These are phyloP conservation scores for Mythimna albipuncta DNA, from an alignment of 2,888 invertebrate species.

Conservation along the genomic window DNA sequence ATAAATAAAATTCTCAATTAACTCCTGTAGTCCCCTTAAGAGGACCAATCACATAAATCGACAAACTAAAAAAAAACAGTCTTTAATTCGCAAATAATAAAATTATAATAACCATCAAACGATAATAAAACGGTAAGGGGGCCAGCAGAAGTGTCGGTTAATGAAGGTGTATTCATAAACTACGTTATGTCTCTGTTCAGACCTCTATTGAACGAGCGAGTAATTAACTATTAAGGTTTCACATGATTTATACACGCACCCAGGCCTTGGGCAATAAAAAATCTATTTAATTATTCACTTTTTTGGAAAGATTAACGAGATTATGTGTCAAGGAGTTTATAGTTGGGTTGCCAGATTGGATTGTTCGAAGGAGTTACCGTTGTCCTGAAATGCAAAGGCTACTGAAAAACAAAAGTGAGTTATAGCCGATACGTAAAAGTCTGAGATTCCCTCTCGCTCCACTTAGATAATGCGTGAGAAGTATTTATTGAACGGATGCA, in stretches of 20 bases:
- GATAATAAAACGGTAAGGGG: conserved; percentile 12
- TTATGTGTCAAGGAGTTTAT: conserved; percentile 2
- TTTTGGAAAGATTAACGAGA: conserved; percentile 19
- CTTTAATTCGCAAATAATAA: conserved; percentile 6
- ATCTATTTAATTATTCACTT: conserved; percentile 22
- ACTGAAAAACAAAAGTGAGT: too few species aligned
- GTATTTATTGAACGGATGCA: too few species aligned
- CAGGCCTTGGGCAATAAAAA: conserved; percentile 37
- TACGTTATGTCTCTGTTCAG: conserved; percentile 23
- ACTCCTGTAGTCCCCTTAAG: neutral
- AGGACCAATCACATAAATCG: neutral
- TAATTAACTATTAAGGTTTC: conserved; percentile 60
- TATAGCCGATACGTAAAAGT: too few species aligned
- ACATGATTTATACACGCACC: conserved; percentile 41
- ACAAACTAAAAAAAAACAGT: conserved; percentile 7
- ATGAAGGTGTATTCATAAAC: conserved; percentile 47
- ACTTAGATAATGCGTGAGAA: too few species aligned
- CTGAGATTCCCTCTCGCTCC: too few species aligned
- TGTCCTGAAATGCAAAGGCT: too few species aligned
- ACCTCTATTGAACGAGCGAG: conserved; percentile 38
- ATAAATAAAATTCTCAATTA: too few species aligned
- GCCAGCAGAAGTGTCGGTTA: conserved; percentile 27
- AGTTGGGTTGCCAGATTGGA: too few species aligned
- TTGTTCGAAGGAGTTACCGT: too few species aligned
- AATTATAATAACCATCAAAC: conserved; percentile 20